A percentile compares a stretch with the other conserved stretches of the same genome.
Evolutionary conservation across 2,113 vertebrate species (phyloP).

Genomic region (Solea senegalensis): DNA sequence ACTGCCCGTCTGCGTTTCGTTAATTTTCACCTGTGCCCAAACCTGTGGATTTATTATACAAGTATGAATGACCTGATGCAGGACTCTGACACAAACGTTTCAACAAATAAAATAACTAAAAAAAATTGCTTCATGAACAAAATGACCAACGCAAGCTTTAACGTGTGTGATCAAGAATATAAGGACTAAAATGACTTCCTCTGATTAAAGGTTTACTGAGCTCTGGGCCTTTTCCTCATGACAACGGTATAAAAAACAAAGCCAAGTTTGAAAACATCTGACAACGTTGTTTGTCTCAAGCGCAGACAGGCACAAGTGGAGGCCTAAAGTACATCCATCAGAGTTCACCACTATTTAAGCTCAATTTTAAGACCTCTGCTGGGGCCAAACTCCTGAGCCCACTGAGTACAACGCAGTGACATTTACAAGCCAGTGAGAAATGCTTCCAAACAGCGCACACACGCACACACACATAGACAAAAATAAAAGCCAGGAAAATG

Average conservation of each 20-base stretch:
- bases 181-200: background rate
- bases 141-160: no score
- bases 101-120: no score
- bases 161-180: no score
- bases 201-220: background rate
- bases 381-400: background rate
- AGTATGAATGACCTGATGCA: no score
- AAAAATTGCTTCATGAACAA: no score
- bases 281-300: background rate
- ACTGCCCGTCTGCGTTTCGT: no score
- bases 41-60: no score
- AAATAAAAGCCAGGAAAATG: constrained; percentile 2
- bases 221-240: background rate
- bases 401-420: background rate
- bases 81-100: no score
- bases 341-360: background rate
- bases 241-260: background rate
- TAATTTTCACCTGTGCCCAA: no score
- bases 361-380: background rate
- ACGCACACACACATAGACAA: background rate
- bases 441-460: background rate
- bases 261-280: background rate
- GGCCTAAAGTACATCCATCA: background rate
- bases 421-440: background rate
- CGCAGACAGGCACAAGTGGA: background rate